phyloP scores from a whole-genome alignment of 2,888 invertebrate species.

The Trichacis sp. region DNA sequence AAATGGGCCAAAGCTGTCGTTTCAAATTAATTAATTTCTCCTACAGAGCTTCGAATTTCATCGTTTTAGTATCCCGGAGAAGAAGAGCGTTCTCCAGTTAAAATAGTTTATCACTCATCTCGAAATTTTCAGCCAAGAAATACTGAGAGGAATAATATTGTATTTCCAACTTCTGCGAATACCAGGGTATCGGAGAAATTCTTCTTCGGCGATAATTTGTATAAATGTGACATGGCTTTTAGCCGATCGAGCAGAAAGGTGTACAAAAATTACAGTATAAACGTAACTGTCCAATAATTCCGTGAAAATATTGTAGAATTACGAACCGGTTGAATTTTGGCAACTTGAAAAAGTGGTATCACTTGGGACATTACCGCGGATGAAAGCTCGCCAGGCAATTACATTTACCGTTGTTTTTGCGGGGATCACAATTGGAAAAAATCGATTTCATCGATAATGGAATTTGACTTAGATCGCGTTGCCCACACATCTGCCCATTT shows the following conservation, averaged over 20 bases:
- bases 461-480: neutral
- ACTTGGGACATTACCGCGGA: no score
- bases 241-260: neutral
- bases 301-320: conserved; percentile 1
- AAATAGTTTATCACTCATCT: no score
- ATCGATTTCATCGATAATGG: neutral
- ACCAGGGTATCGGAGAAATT: neutral
- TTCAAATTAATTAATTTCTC: no score
- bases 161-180: neutral
- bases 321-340: neutral
- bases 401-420: neutral
- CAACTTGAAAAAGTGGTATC: neutral
- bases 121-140: neutral
- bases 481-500: neutral
- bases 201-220: neutral
- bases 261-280: neutral
- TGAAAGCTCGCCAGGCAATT: no score
- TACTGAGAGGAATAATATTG: neutral
- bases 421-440: neutral
- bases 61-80: no score
- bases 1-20: no score
- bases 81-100: no score
- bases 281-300: neutral
- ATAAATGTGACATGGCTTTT: conserved; percentile 2
- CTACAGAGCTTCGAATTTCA: no score